A percentile compares a stretch with the other conserved stretches of the same genome.
phyloP scores from a whole-genome alignment of 2,797 vertebrate genomes.

The Coracias cyanogaster region DNA sequence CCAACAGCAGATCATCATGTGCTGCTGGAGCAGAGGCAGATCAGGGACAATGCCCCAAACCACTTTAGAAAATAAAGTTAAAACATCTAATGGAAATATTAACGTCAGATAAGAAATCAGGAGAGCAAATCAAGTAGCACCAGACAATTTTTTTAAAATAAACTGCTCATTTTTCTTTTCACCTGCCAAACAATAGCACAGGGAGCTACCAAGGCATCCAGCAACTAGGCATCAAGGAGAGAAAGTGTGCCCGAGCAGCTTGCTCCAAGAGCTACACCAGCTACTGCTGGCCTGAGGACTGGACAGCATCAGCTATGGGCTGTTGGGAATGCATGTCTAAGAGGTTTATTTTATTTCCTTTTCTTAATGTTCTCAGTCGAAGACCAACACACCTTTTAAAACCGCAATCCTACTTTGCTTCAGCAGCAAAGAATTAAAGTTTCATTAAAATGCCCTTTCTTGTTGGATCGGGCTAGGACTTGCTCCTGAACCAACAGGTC shows the following conservation, averaged over 20 bases:
- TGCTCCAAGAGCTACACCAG: background rate
- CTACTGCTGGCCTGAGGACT: background rate
- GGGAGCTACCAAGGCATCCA: background rate
- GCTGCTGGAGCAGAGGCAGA: background rate
- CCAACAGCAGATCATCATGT: fast-evolving
- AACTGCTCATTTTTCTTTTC: background rate
- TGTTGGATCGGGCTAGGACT: slow-evolving; percentile 47
- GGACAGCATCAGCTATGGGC: background rate
- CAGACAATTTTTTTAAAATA: background rate
- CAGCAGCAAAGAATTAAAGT: slow-evolving; percentile 43
- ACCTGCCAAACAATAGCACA: background rate
- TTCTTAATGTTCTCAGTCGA: background rate
- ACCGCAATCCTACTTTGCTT: background rate
- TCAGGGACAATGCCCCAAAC: background rate
- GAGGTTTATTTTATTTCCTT: background rate
- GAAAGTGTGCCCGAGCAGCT: background rate
- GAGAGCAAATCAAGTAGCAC: background rate
- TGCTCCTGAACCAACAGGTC: slow-evolving; percentile 64
- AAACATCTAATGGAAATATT: background rate
- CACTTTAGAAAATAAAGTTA: background rate
- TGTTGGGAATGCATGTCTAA: background rate
- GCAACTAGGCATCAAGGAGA: background rate
- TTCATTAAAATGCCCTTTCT: slow-evolving; percentile 62
- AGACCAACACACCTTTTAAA: slow-evolving; percentile 7
- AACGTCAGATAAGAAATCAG: background rate